Evolutionary conservation across 2,888 invertebrate species (phyloP), one percentile per base, ranked within the genome.

Genomic region (Diaperis boleti): DNA sequence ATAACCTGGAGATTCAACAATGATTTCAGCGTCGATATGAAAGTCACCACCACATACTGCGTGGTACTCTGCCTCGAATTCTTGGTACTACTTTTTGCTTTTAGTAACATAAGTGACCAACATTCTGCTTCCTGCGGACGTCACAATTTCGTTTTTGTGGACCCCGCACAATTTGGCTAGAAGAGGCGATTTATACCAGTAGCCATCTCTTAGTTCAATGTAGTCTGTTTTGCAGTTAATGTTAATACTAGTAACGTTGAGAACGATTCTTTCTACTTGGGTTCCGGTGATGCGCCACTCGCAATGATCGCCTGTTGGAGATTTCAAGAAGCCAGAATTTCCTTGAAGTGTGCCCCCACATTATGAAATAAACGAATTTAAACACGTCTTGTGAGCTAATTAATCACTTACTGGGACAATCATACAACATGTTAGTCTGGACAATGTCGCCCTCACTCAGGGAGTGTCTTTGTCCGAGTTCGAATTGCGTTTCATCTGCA

Each of bases 11-110:
- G 96, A 97, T 76, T 97, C 96, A 65, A 98, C 81, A 68, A 94
- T 92, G 0, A 91, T 92, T 60, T 88, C 87, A 35, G 91, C 91
- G 13, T 80, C 77, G 69, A 95, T 93, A 41, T 92, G 87, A 56
- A 97, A 86, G 65, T 95, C 93, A 2, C 97, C 97, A 2, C 97
- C 96, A 78, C 97, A 97, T 5, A 96, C 90, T 35, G 96, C 96
- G 87, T 97, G 96, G 80, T 95, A 97, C 78, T 88, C 88, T 0
- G 95, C 95, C 15, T 87, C 87, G 78, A 97, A 97, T 31, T 96
- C 96, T 70, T 89, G 86, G 76, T 89, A 88, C 0, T 89, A 89
- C 44, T 86, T 86, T 3, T 88, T 87, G 54, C 88, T 87, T 47
- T 86, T 86, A 0, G 92, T 89, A 61, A 91, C 88, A 81, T 92